Evolutionary conservation across 1,140 invertebrate species (phyloP).

Genomic region (Trachymyrmex septentrionalis): DNA sequence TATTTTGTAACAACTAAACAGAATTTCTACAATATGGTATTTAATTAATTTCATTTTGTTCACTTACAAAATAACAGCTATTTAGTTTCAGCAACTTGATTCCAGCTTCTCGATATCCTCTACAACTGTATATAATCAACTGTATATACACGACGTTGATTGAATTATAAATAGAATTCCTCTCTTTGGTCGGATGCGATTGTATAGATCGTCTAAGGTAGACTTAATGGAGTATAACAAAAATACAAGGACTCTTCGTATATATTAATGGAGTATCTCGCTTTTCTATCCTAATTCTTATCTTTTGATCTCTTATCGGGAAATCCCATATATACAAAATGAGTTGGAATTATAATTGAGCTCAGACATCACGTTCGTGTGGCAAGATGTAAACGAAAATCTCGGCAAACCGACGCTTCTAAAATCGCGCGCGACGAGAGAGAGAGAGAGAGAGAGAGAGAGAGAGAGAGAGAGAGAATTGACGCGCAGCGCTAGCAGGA

Average conservation of each 20-base stretch:
- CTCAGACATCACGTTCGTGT: neutral
- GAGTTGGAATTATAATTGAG: neutral
- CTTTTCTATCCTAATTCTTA: neutral
- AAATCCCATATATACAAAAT: neutral
- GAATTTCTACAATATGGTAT: neutral
- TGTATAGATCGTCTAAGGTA: neutral
- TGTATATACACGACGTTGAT: neutral
- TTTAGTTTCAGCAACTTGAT: neutral
- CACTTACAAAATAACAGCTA: neutral
- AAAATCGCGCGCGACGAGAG: neutral
- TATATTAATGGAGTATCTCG: too few relatives aligned
- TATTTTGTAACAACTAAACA: neutral
- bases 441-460: neutral
- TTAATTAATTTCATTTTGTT: constrained; percentile 8
- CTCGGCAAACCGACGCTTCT: neutral
- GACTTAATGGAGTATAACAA: neutral
- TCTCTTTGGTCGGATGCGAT: neutral
- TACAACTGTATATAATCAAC: neutral
- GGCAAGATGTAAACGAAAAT: constrained; percentile 7
- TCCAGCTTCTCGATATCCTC: neutral
- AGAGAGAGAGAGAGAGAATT: constrained; percentile 2
- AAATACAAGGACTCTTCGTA: too few relatives aligned
- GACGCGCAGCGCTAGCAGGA: constrained; percentile 3
- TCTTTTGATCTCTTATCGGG: constrained; percentile 10
- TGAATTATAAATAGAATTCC: constrained; percentile 3